phyloP scores from a whole-genome alignment of 2,797 vertebrate species.

The Peromyscus eremicus region DNA sequence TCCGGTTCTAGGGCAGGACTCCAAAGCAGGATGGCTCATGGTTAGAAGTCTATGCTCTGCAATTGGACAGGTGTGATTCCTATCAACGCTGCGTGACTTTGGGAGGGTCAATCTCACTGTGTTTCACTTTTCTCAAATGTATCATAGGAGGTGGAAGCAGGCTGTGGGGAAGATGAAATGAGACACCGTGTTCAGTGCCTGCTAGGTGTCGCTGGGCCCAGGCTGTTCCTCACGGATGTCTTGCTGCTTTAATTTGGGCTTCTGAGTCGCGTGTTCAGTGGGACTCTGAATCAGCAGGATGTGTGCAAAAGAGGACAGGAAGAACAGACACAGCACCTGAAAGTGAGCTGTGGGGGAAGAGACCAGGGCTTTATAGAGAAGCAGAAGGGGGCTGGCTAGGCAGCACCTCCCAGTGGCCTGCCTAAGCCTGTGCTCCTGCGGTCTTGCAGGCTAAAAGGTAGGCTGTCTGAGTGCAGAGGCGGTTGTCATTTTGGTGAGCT shows the following conservation, averaged over 20 bases:
- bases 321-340: not conserved
- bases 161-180: not conserved
- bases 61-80: not conserved
- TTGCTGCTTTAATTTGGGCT: not conserved
- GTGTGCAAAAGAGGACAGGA: not conserved
- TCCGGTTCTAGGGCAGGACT: not conserved
- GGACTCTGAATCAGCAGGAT: not conserved
- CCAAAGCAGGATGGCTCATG: not conserved
- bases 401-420: not conserved
- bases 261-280: not conserved
- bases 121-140: not conserved
- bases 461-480: not conserved
- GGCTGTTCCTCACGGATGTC: not conserved
- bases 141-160: not conserved
- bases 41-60: not conserved
- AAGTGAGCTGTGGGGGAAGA: not conserved
- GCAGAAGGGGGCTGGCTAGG: too few relatives aligned
- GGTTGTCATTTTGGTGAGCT: not conserved
- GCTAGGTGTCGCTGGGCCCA: not conserved
- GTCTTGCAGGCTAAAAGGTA: not conserved
- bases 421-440: not conserved
- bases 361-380: too few relatives aligned
- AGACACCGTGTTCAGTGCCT: fast-evolving
- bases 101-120: not conserved
- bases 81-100: not conserved